Percentiles rank a stretch among this genome's conserved stretches.
These are phyloP conservation scores for Nowickia ferox DNA, from an alignment of 2,888 invertebrate genomes.

Conservation along the genomic window DNA sequence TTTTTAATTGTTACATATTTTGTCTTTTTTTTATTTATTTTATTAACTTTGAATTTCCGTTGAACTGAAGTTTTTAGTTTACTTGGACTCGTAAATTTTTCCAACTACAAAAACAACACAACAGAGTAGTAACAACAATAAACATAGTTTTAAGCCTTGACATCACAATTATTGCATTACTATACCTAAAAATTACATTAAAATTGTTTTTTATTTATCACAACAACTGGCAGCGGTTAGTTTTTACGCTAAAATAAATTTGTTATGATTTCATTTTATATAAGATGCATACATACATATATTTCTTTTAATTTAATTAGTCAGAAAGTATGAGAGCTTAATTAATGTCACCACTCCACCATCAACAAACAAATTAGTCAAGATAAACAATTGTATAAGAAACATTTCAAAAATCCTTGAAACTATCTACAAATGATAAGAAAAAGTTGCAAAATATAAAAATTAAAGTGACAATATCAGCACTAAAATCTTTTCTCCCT, in stretches of 20 bases:
- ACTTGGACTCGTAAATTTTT: slow-evolving; percentile 38
- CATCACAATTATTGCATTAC: slow-evolving; percentile 67
- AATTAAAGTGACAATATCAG: too few species aligned
- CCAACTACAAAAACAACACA: neutral
- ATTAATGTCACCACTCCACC: neutral
- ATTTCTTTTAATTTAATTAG: too few species aligned
- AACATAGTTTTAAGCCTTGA: slow-evolving; percentile 57
- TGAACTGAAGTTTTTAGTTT: slow-evolving; percentile 37
- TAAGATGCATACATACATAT: too few species aligned
- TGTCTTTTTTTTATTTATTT: neutral
- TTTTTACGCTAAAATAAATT: neutral
- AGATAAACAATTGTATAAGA: slow-evolving; percentile 9
- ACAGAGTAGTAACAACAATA: neutral
- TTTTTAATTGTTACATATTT: slow-evolving; percentile 17
- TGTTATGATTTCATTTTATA: too few species aligned
- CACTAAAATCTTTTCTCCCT: too few species aligned
- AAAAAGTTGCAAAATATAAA: too few species aligned
- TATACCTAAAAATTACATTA: slow-evolving; percentile 37
- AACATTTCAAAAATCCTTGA: slow-evolving; percentile 19
- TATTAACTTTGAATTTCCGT: slow-evolving; percentile 62
- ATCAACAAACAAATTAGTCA: slow-evolving; percentile 19
- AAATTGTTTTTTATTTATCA: neutral
- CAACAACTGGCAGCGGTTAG: neutral
- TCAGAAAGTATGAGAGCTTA: too few species aligned
- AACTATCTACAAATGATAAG: neutral